phyloP scores from a whole-genome alignment of 1,140 invertebrate species.

The Bombus sylvicola region DNA sequence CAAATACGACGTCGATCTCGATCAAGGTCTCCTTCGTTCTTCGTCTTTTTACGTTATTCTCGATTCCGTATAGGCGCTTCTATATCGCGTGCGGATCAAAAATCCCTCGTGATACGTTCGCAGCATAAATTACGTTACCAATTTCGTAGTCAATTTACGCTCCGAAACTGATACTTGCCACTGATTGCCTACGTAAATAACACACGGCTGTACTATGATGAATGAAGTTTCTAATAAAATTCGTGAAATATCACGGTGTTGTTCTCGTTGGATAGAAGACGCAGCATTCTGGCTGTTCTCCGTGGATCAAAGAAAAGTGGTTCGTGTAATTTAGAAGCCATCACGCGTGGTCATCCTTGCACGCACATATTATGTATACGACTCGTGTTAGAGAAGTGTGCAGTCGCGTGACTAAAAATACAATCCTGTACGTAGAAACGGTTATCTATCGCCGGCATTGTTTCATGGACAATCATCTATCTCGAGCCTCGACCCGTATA shows the following conservation, averaged over 20 bases:
- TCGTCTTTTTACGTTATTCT: not conserved
- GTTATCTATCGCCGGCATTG: slow-evolving; percentile 70
- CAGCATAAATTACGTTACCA: slow-evolving; percentile 20
- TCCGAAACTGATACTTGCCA: not conserved
- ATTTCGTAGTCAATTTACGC: slow-evolving; percentile 29
- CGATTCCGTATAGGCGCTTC: slow-evolving; percentile 7
- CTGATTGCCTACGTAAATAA: slow-evolving; percentile 14
- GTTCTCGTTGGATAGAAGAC: not conserved
- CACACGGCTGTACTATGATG: not conserved
- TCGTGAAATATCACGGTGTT: not conserved
- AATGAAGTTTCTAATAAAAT: not conserved
- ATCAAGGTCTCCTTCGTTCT: not conserved
- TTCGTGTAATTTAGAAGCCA: slow-evolving; percentile 72
- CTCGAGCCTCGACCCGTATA: not conserved
- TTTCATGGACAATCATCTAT: slow-evolving; percentile 64
- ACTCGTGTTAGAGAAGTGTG: not conserved
- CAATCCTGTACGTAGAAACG: slow-evolving; percentile 52
- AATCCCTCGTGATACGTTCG: not conserved
- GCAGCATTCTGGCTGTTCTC: too few relatives aligned
- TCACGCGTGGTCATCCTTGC: slow-evolving; percentile 43
- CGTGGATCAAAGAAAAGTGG: slow-evolving; percentile 66
- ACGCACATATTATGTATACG: not conserved
- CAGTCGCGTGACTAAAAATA: slow-evolving; percentile 35
- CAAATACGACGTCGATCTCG: not conserved
- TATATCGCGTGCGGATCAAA: slow-evolving; percentile 28